These are phyloP conservation scores for Dendronephthya gigantea DNA, from an alignment of 64 coral and sea anemone species.

Conservation along the genomic window DNA sequence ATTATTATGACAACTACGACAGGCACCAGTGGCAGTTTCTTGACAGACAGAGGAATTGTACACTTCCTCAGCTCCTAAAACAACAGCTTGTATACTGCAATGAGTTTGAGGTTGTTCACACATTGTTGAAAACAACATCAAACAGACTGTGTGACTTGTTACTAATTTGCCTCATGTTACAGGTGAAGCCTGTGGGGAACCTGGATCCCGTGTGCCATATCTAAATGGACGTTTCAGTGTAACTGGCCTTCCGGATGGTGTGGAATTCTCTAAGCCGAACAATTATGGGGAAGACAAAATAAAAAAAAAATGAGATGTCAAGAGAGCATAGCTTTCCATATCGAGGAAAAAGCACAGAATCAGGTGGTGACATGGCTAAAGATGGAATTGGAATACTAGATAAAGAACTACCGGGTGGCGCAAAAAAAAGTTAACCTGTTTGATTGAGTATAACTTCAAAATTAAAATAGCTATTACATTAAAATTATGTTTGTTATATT, in stretches of 20 bases:
- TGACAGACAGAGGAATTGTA: too few species aligned
- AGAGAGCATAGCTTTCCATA: neutral
- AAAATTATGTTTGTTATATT: too few species aligned
- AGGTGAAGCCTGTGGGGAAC: constrained; percentile 9
- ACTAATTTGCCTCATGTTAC: neutral
- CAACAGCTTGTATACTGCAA: too few species aligned
- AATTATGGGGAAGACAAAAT: constrained; percentile 7
- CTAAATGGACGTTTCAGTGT: neutral
- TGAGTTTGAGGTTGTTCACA: too few species aligned
- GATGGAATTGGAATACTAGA: neutral
- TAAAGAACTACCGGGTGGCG: too few species aligned
- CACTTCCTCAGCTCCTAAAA: too few species aligned
- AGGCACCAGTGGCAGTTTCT: too few species aligned
- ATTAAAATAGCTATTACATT: too few species aligned
- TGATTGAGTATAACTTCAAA: too few species aligned
- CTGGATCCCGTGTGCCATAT: neutral
- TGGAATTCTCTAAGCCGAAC: neutral
- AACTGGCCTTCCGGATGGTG: neutral
- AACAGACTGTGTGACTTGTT: neutral
- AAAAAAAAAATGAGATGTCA: neutral
- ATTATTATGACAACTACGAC: too few species aligned
- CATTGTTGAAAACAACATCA: neutral
- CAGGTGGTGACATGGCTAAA: neutral
- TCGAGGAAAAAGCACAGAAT: neutral
- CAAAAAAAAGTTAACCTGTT: too few species aligned